Base-by-base conservation (phyloP, 2,797 vertebrate species). In the Rousettus madagascariensis region DNA sequence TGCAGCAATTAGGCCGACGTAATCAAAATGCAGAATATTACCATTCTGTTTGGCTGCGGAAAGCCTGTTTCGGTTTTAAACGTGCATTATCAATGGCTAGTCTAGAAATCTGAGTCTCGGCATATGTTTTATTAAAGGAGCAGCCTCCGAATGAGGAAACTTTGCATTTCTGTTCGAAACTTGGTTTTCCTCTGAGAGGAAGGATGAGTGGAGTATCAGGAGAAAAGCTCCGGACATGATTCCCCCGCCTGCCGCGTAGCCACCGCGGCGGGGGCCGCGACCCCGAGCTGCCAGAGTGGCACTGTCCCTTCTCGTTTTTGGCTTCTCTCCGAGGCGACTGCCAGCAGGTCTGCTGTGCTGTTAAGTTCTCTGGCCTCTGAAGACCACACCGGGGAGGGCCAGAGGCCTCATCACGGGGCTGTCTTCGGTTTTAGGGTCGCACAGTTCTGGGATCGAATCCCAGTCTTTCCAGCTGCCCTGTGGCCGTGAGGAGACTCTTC, bases 31-130 rank as follows among this genome's bases (percentile, higher is more conserved):
- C 55, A 77, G 65, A 3, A 20, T 26, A 36, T 20, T 1, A 13
- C 1, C 26, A 2, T 66, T 89, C 82, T 79, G 8, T 6, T 20
- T 74, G 86, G 71, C 16, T n/a, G 95, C 66, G 74, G 89, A 95
- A 86, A 95, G 66, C 0, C 66, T 89, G 72, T 41, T 41, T 94
- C 2, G 22, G 16, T 72, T 96, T 93, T 71, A 86, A 89, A 80
- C 61, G 9, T 1, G 7, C 89, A 28, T 71, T 92, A 1, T 63
- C 94, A 59, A 30, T 80, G 86, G 38, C 43, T 57, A 51, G 51
- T 43, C 78, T 15, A 66, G 95, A 91, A 96, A 90, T 75, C n/a
- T 41, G 63, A 82, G 28, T 61, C 49, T 92, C 68, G 41, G 53
- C 41, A 65, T 71, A 6, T 88, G 61, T 36, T 93, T 2, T 95